Conservation (phyloP, 2,888 invertebrate species). For the Adelphocoris suturalis region DNA sequence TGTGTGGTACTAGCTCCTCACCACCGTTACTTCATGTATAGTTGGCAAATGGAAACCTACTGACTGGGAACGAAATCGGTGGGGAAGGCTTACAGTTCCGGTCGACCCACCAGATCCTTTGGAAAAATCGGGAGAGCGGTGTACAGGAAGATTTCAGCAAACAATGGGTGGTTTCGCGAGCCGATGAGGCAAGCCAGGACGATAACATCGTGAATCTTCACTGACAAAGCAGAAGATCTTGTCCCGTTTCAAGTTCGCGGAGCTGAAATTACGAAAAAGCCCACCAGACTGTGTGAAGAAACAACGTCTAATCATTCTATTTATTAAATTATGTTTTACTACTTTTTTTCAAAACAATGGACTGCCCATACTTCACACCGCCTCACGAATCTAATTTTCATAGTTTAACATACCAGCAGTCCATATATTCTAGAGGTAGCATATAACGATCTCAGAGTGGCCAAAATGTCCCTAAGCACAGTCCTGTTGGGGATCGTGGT, state of each 20-base stretch:
- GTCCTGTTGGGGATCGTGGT: too few relatives aligned
- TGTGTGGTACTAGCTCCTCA: too few relatives aligned
- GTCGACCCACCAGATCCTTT: neutral
- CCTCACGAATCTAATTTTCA: too few relatives aligned
- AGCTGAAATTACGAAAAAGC: neutral
- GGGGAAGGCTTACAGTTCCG: neutral
- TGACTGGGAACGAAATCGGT: neutral
- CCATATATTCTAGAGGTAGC: too few relatives aligned
- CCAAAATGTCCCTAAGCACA: too few relatives aligned
- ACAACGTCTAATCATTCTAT: too few relatives aligned
- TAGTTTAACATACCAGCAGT: too few relatives aligned
- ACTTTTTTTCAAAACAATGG: too few relatives aligned
- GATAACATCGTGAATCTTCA: conserved; percentile 49
- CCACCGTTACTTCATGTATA: conserved; percentile 9
- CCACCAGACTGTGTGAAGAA: neutral
- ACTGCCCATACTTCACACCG: too few relatives aligned
- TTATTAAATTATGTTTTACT: too few relatives aligned
- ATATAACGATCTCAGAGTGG: too few relatives aligned
- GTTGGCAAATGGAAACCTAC: neutral
- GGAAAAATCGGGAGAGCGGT: neutral
- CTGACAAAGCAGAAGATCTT: conserved; percentile 42
- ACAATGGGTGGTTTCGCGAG: conserved; percentile 29
- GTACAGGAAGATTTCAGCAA: neutral
- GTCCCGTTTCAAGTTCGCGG: neutral
- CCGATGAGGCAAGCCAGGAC: conserved; percentile 40